These are phyloP conservation scores for Tachina fera DNA, from an alignment of 2,888 invertebrate genomes.

Conservation along the genomic window DNA sequence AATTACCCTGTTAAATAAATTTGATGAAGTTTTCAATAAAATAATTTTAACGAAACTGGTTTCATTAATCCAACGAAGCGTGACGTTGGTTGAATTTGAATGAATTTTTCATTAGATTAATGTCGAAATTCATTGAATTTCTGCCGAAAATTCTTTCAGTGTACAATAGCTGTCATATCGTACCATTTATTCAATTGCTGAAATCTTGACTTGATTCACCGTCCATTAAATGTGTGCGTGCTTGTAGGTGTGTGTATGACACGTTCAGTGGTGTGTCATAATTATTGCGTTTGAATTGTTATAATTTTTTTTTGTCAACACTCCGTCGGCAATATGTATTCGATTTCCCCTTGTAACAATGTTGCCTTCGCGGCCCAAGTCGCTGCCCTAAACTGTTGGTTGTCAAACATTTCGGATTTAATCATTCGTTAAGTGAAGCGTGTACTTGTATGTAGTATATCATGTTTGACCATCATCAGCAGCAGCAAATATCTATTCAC, in stretches of 20 bases:
- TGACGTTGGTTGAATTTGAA: too few species aligned
- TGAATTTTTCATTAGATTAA: too few species aligned
- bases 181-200: background rate
- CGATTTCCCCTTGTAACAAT: slow-evolving; percentile 23
- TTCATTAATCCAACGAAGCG: too few species aligned
- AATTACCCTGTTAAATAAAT: too few species aligned
- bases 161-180: background rate
- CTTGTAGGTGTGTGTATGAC: background rate
- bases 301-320: slow-evolving; percentile 73
- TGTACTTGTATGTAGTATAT: slow-evolving; percentile 1
- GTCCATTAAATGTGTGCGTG: background rate
- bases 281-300: slow-evolving; percentile 74
- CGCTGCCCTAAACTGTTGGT: slow-evolving; percentile 46
- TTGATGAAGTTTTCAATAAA: too few species aligned
- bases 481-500: background rate
- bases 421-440: slow-evolving; percentile 49
- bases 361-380: slow-evolving; percentile 55
- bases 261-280: slow-evolving; percentile 64
- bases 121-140: too few species aligned
- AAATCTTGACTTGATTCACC: background rate
- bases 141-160: too few species aligned
- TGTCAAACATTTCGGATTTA: slow-evolving; percentile 62
- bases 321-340: slow-evolving; percentile 65
- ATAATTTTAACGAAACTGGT: too few species aligned
- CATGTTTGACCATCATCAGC: slow-evolving; percentile 56